Evolutionary conservation across 2,888 invertebrate genomes (phyloP), one percentile per base, ranked within the genome.

Genomic region (Stegana nigrithorax): DNA sequence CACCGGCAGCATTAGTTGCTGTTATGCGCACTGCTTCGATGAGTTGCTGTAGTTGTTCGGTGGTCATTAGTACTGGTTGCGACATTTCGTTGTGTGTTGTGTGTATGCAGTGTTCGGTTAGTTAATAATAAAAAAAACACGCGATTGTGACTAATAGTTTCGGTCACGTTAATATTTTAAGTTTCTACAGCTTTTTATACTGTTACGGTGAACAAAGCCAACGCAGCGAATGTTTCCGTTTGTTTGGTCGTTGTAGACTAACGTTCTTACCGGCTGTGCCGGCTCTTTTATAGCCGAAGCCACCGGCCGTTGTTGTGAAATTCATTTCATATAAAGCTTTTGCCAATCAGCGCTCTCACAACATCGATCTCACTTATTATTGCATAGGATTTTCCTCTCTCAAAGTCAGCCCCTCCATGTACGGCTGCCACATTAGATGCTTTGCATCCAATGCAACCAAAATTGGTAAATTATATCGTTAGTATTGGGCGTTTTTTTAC

Each of bases 21-120:
- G 72, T 62, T 2, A 47, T 50, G 23, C 80, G 75, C 10, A 83
- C 77, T 0, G 81, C 73, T 60, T 80, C 81, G 67, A 83, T 81
- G 27, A 83, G 75, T 64, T 73, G 69, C 5, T 68, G 79, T 25
- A 83, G 73, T 70, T 84, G 84, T 55, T 83, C 83, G 39, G 70
- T 71, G 26, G 82, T 81, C 83, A 83, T 82, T 62, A 75, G 77
- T 6, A 78, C 63, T 1, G 68, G 63, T 64, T 69, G 67, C 1
- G 80, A 69, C 80, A 81, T 79, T 29, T 58, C 56, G 29, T 27
- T 51, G 47, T 25, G 17, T 53, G 5, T 44, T 59, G 14, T 42
- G 50, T 29, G 45, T 36, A 25, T 56, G 56, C 57, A 55, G 59
- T 59, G 36, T 45, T 44, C 60, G 12, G 58, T 29, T 47, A 51